Evolutionary conservation across 1,140 invertebrate genomes (phyloP).

Genomic region (Drosophila ohnishii): DNA sequence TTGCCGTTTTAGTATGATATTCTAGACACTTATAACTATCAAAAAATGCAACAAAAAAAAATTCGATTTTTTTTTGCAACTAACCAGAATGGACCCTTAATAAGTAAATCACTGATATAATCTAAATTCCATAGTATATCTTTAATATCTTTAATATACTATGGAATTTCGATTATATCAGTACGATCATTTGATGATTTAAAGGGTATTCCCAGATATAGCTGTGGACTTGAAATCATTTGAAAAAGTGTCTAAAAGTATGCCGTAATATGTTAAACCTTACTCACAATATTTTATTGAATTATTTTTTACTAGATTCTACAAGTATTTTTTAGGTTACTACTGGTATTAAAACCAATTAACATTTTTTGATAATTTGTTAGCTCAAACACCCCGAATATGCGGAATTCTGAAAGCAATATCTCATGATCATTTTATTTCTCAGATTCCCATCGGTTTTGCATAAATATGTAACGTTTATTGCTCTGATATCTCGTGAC

Average conservation of each 20-base stretch:
- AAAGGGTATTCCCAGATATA: not conserved
- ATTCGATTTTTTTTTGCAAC: no score
- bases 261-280: not conserved
- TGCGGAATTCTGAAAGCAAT: not conserved
- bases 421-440: not conserved
- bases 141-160: no score
- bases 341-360: no score
- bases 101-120: no score
- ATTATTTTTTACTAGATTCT: not conserved
- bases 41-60: no score
- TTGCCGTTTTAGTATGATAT: no score
- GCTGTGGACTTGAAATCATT: not conserved
- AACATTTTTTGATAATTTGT: no score
- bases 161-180: not conserved
- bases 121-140: no score
- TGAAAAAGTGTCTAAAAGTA: not conserved
- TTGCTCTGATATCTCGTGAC: slow-evolving; percentile 5
- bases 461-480: not conserved
- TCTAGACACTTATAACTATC: no score
- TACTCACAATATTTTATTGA: not conserved
- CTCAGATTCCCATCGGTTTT: not conserved
- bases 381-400: not conserved
- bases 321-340: not conserved
- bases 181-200: not conserved
- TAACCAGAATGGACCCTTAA: no score